Evolutionary conservation across 2,888 invertebrate species (phyloP), one percentile per base, ranked within the genome.

Genomic region (Phanerotoma sp.): DNA sequence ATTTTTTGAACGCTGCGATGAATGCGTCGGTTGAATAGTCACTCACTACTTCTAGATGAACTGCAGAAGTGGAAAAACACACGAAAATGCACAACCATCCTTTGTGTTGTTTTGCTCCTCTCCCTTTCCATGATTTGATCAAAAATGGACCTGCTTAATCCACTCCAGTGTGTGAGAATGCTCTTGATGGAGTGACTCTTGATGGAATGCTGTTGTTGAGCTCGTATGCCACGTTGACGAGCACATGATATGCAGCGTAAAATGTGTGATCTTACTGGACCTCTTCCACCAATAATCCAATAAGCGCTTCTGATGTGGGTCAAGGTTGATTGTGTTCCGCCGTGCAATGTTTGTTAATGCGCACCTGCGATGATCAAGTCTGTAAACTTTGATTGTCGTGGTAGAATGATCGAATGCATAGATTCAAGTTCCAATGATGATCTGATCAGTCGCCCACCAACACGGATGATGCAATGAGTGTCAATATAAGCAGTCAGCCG

Each of bases 21-120:
- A 68, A 66, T 1, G 51, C 54, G 1, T 57, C 58, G 0, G 61
- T 50, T 4, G 59, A 44, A 13, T 62, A 58, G 30, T 62, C 63
- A 2, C 52, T 53, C 0, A 66, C 66, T 7, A 58, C 28, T 25
- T 67, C 63, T 1, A 67, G 45, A 57, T 66, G 66, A 2, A 67
- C 44, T 1, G 66, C 4, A n/a, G n/a, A n/a, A n/a, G n/a, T n/a
- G n/a, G n/a, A n/a, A n/a, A n/a, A n/a, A n/a, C n/a, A n/a, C n/a
- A 51, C 48, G 21, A 56, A 59, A 11, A 58, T 22, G 6, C 35
- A 28, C 2, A 45, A n/a, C 33, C 44, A 58, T 2, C 55, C 53
- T 11, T 58, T 58, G 28, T 32, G 9, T 1, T 9, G 3, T 18
- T 42, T 54, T 3, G 33, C 7, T 3, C 44, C 53, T 4, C 56